Base-by-base conservation (phyloP, 2,888 invertebrate species). In the Philhelius pedissequus region DNA sequence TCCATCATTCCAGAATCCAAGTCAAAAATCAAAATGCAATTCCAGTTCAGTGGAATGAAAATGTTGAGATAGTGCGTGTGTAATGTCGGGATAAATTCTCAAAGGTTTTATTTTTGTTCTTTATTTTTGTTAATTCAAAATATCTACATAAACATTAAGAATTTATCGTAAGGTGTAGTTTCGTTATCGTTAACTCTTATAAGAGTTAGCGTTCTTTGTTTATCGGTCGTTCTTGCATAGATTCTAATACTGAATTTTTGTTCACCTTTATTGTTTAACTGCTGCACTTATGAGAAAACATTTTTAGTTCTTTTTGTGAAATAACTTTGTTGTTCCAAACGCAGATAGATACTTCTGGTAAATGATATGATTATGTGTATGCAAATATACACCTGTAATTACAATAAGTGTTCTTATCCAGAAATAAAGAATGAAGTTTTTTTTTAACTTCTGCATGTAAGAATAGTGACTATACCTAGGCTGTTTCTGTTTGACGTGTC, bases 11-110 rank as follows among this genome's bases (percentile, higher is more conserved):
- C n/a, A n/a, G n/a, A n/a, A n/a, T n/a, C n/a, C n/a, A n/a, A n/a
- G n/a, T n/a, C n/a, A n/a, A 40, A 40, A 43, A 9, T 18, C 15
- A 22, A 20, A 52, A 73, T 25, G 58, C 66, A 73, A 58, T 78
- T 79, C 80, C 66, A 73, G 66, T 78, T 79, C 80, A 80, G 80
- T 69, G 80, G 62, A 56, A 43, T 20, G 40, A 62, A 15, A 56
- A 64, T 69, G 74, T 80, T 69, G 38, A 69, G 38, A 9, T 56
- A 56, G 35, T 13, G 30, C 48, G 62, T 22, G 15, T 25, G 38
- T n/a, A 27, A 56, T 79, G 79, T 70, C 20, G 18, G 8, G 7
- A 48, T 50, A 48, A 69, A 58, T 62, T 56, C 56, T 48, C 11
- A 50, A 54, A 56, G 48, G 43, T 80, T 78, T 77, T 64, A 62